Percentiles rank a stretch among this genome's conserved stretches.
Evolutionary conservation across 2,113 vertebrate species (phyloP).

Genomic region (Daubentonia madagascariensis): DNA sequence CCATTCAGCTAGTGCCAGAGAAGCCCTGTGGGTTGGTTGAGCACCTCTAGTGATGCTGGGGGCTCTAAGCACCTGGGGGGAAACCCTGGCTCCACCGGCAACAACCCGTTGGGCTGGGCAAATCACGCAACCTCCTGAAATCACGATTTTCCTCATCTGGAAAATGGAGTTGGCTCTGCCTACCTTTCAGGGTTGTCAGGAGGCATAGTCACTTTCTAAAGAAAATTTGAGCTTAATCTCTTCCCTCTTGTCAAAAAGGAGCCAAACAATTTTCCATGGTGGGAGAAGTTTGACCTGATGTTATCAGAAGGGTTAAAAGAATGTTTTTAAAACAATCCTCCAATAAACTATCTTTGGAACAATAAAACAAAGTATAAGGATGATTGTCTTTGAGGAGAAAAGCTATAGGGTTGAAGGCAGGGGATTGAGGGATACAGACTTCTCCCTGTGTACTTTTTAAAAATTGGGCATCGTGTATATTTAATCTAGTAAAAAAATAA

Average conservation of each 20-base stretch:
- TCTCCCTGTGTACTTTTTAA: background rate
- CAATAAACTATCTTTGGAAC: background rate
- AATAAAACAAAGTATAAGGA: background rate
- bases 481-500: background rate
- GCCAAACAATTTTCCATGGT: background rate
- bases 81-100: background rate
- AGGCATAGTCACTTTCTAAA: background rate
- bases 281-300: background rate
- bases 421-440: background rate
- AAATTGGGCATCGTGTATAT: background rate
- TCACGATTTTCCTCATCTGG: background rate
- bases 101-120: background rate
- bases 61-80: background rate
- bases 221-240: background rate
- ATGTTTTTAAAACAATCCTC: background rate
- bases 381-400: background rate
- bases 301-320: background rate
- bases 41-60: accelerated
- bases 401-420: too few species aligned
- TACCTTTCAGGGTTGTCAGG: background rate
- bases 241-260: background rate
- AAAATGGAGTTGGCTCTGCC: background rate
- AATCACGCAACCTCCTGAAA: background rate
- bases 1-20: background rate
- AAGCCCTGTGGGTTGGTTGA: background rate